Conservation (phyloP, 2,113 vertebrate species). For the Martes martes region DNA sequence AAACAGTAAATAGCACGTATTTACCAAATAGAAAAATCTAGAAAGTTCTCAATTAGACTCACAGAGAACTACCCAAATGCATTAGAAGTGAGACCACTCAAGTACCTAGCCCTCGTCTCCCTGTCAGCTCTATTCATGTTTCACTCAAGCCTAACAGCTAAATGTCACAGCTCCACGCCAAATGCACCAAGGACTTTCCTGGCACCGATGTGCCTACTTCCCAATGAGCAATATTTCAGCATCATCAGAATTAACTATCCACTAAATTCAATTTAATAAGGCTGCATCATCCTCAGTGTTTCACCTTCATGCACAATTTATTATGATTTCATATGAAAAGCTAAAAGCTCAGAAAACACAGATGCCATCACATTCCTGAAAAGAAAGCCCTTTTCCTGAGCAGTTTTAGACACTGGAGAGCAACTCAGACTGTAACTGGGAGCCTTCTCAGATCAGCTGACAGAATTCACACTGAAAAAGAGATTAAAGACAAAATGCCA, state of each 20-base stretch:
- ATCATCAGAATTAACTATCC: slow-evolving; percentile 71
- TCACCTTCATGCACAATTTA: slow-evolving; percentile 72
- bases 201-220: slow-evolving; percentile 37
- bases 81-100: neutral
- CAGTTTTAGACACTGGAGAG: slow-evolving; percentile 8
- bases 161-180: slow-evolving; percentile 50
- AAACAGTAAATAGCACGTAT: neutral
- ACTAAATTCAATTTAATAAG: slow-evolving; percentile 69
- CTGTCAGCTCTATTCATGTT: neutral
- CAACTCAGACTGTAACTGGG: slow-evolving; percentile 6
- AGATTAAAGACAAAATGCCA: slow-evolving; percentile 53
- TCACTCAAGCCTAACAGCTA: neutral
- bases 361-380: neutral
- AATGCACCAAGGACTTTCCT: slow-evolving; percentile 46
- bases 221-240: slow-evolving; percentile 55
- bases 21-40: neutral
- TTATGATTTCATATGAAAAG: slow-evolving; percentile 49
- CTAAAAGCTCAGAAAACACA: slow-evolving; percentile 1
- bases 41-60: neutral
- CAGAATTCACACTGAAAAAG: neutral
- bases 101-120: neutral
- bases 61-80: neutral
- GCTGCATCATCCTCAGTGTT: slow-evolving; percentile 30
- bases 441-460: slow-evolving; percentile 25
- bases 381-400: slow-evolving; percentile 23